Percentiles rank a stretch among this genome's conserved stretches.
Evolutionary conservation across 2,888 invertebrate species (phyloP).

Genomic region (Melangyna quadrimaculata): DNA sequence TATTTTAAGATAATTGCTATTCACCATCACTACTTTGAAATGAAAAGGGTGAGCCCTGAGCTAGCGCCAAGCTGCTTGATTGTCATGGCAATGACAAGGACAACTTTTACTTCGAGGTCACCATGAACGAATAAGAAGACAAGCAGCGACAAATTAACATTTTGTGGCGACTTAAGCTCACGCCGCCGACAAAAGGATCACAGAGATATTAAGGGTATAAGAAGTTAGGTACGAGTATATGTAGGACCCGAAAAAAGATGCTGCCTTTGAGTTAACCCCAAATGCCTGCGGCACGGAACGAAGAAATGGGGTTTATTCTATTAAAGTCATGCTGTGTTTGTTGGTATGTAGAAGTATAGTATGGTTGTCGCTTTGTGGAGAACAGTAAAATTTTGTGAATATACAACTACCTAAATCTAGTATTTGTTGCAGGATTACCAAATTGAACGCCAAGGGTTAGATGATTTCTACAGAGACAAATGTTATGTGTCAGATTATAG

Average conservation of each 20-base stretch:
- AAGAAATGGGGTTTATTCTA: slow-evolving; percentile 15
- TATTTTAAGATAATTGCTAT: slow-evolving; percentile 68
- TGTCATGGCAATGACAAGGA: slow-evolving; percentile 51
- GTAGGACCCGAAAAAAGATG: slow-evolving; percentile 16
- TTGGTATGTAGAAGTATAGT: background rate
- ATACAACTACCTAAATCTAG: slow-evolving; percentile 8
- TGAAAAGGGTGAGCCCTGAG: slow-evolving; percentile 22
- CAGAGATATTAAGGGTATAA: slow-evolving; percentile 2
- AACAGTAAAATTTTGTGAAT: slow-evolving; percentile 12
- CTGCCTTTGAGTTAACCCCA: slow-evolving; percentile 32
- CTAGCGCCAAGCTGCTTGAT: slow-evolving; percentile 42
- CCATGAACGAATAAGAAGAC: slow-evolving; percentile 18
- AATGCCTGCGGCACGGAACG: slow-evolving; percentile 36
- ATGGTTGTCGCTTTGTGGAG: slow-evolving; percentile 20
- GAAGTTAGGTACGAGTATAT: no score
- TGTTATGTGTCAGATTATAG: background rate
- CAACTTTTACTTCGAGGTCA: slow-evolving; percentile 3
- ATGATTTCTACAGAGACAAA: slow-evolving; percentile 29
- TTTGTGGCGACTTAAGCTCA: slow-evolving; percentile 65
- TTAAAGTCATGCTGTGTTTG: slow-evolving; percentile 4
- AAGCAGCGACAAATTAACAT: slow-evolving; percentile 66
- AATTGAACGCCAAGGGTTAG: slow-evolving; percentile 44
- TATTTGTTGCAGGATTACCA: slow-evolving; percentile 55
- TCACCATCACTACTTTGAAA: slow-evolving; percentile 57
- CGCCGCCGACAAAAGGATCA: slow-evolving; percentile 63